These are phyloP conservation scores for Sander lucioperca DNA, from an alignment of 2,113 vertebrate species.

Conservation along the genomic window DNA sequence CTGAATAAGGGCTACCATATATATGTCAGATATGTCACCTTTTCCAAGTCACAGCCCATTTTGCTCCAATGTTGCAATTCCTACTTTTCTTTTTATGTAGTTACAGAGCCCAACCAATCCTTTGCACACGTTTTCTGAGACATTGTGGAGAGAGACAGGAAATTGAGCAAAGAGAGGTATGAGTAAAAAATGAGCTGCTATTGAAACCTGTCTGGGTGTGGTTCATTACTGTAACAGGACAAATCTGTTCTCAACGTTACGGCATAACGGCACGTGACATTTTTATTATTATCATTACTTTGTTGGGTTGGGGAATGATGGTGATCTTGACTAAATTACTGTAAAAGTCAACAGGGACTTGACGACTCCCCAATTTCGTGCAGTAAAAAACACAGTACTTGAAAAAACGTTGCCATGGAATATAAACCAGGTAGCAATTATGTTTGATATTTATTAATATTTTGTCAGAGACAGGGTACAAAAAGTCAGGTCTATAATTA, in stretches of 20 bases:
- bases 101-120: background rate
- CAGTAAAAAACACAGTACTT: background rate
- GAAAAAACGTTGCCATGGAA: background rate
- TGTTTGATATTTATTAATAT: too few species aligned
- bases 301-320: background rate
- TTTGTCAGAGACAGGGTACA: background rate
- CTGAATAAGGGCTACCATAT: constrained; percentile 48
- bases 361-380: background rate
- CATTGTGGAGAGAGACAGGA: constrained; percentile 43
- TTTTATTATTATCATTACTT: background rate
- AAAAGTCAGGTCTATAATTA: too few species aligned
- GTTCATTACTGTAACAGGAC: constrained; percentile 25
- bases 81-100: constrained; percentile 3
- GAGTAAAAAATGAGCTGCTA: constrained; percentile 34
- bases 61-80: constrained; percentile 42
- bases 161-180: constrained; percentile 40
- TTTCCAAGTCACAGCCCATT: constrained; percentile 54
- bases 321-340: background rate
- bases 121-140: constrained; percentile 21
- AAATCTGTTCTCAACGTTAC: constrained; percentile 2
- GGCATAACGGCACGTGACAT: background rate
- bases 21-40: constrained; percentile 64
- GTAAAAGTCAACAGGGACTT: background rate
- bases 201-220: constrained; percentile 50
- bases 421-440: background rate